Evolutionary conservation across 2,888 invertebrate species (phyloP), one percentile per base, ranked within the genome.

Genomic region (Drosophila mimetica): DNA sequence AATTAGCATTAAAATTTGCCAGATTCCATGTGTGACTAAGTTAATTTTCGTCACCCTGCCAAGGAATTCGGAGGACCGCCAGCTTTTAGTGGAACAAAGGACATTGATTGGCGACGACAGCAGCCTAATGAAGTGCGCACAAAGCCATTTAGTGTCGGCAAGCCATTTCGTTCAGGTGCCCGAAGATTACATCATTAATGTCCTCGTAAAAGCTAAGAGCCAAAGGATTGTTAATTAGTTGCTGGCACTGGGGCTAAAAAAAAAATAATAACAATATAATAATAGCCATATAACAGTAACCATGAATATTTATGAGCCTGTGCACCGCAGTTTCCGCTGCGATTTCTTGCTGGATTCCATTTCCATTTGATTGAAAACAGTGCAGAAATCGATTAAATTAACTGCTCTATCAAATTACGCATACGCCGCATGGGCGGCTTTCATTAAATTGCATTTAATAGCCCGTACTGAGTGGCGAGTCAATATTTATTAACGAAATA

Each of bases 1-100:
- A 84, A 81, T 82, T 84, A 84, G 79, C 82, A 82, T 71, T 79
- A 82, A 82, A 82, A 81, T 82, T 79, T 76, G 76, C 77, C 82
- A 76, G 81, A 73, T 79, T 75, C 78, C 65, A 66, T 72, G 76
- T 67, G 66, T 70, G 63, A 73, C 79, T 82, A 83, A 84, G 75
- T 82, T 73, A 75, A 84, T 83, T 83, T 83, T 64, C 66, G 52
- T 69, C 57, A 70, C 36, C 39, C 41, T 9, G 2, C 16, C 20
- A n/a, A 58, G 52, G 52, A 20, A 11, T 41, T 4, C 1, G 41
- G 13, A 2, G 14, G 22, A 22, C 28, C 13, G 16, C 18, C 5
- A 20, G 52, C 42, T 37, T 32, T 77, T 79, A 74, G 71, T 66
- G 3, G 37, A 79, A 81, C 81, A 82, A 82, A 73, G 66, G 79